Evolutionary conservation across 1,140 invertebrate species (phyloP), one percentile per base, ranked within the genome.

Genomic region (Diorhabda carinulata): DNA sequence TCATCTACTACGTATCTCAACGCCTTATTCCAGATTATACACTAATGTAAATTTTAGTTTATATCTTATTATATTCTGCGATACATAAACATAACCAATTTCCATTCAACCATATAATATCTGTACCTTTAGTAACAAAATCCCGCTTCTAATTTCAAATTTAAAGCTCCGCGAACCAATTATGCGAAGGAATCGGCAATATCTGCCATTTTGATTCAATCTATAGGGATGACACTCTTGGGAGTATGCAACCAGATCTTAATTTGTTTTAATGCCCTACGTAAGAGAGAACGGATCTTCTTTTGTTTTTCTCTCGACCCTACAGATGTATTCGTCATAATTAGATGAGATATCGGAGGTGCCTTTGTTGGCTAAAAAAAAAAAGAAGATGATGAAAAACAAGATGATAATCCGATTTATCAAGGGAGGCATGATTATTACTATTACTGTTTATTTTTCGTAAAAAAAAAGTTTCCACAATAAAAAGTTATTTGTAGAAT

Each of bases 131-230:
- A n/a, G 6, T 8, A n/a, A 52, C 47, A 52, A 52, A 52, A 52
- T n/a, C 47, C 47, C 4, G 7, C 57, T 6, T 60, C 41, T 67
- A 70, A 70, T 70, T 67, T 66, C n/a, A 69, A 68, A 68, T 70
- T 70, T 68, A 70, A 63, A 64, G 64, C 68, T 25, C 43, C 57
- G 71, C 70, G 72, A 66, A 74, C 70, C 72, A 75, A 75, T 75
- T 75, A 75, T 76, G 74, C 74, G 74, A 74, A 25, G 71, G 65
- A 57, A 67, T 67, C 43, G 65, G 10, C 74, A 70, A 74, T 69
- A 68, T 70, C 74, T 68, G 74, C 74, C 74, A 74, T 76, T 73
- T 72, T 76, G 74, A 76, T 76, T 76, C 74, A 76, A 76, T 76
- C 74, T 74, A 76, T 76, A 66, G 70, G 70, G 73, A 76, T 76